A percentile compares a stretch with the other conserved stretches of the same genome.
Evolutionary conservation across 1,140 invertebrate species (phyloP).

Genomic region (Dendrolimus kikuchii): DNA sequence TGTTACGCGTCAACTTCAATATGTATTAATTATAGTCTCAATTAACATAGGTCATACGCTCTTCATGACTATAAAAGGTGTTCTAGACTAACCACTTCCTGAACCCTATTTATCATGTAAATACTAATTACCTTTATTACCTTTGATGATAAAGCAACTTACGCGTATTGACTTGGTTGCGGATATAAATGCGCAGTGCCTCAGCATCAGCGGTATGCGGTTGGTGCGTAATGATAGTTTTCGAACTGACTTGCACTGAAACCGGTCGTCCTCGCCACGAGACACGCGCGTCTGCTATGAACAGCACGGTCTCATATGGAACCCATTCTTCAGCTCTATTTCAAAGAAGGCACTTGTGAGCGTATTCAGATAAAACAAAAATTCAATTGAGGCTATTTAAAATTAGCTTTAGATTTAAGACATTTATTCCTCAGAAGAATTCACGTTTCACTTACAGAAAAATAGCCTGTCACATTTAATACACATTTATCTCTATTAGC

Average conservation of each 20-base stretch:
- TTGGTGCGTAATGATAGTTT: conserved; percentile 71
- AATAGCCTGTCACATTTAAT: too few relatives aligned
- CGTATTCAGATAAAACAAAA: not conserved
- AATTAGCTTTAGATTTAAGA: too few relatives aligned
- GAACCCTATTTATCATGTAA: too few relatives aligned
- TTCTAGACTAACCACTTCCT: too few relatives aligned
- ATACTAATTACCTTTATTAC: not conserved
- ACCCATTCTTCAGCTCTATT: conserved; percentile 65
- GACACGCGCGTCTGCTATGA: conserved; percentile 68
- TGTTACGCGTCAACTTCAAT: too few relatives aligned
- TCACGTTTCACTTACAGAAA: too few relatives aligned
- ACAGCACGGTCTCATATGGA: conserved; percentile 65
- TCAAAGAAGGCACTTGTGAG: too few relatives aligned
- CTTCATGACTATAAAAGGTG: too few relatives aligned
- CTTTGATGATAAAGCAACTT: conserved; percentile 6
- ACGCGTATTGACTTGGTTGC: conserved; percentile 42
- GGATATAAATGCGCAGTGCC: conserved; percentile 57
- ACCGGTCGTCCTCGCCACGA: conserved; percentile 54
- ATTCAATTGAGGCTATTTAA: not conserved
- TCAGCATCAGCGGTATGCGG: conserved; percentile 69
- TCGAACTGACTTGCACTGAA: conserved; percentile 37
- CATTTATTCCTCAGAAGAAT: too few relatives aligned
- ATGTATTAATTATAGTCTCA: too few relatives aligned
- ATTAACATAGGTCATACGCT: too few relatives aligned
- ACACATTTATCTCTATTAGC: too few relatives aligned